Base-by-base conservation (phyloP, 1,140 invertebrate genomes). In the Drosophila lacteicornis region DNA sequence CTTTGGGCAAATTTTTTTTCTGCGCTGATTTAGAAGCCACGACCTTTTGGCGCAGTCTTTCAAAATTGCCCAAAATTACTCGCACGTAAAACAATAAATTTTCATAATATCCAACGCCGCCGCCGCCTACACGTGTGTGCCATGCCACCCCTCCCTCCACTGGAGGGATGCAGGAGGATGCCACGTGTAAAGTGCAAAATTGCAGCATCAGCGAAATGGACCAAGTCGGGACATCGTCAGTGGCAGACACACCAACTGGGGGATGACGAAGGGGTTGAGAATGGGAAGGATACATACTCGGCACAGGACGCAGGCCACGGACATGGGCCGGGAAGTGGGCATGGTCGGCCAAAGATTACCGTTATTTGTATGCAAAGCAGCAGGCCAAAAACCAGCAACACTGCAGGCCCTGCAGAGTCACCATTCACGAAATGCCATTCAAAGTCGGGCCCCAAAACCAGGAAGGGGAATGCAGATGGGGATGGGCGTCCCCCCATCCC, bases 281-380 rank as follows among this genome's bases (percentile, higher is more conserved):
- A 11, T 9, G 4, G n/a, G 5, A 66, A 11, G 63, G 33, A 46
- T 46, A 19, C 12, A 19, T 42, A 40, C 51, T 30, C 17, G 13
- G 19, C 6, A 6, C 17, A 12, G 13, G 27, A 17, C 19, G 36
- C 40, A 11, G 36, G 58, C 13, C 11, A 13, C 27, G 58, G 33
- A 30, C 7, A 56, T 63, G 75, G 75, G 33, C 15, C 5, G 42
- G 69, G 45, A 75, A 71, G 73, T 50, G 53, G 69, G 55, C 46
- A 40, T 74, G 68, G 55, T 40, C 56, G 53, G 68, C 70, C 56
- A 73, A 90, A 79, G 86, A 90, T 90, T 90, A 88, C 75, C 70
- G 78, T 85, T 88, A 88, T 88, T 90, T 88, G 85, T 88, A 90
- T 88, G 85, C 85, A 88, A 90, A 88, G 85, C 85, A 88, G 85